Percentiles rank a stretch among this genome's conserved stretches.
Conservation (phyloP, 1,140 invertebrate genomes). For the Argopecten irradians region DNA sequence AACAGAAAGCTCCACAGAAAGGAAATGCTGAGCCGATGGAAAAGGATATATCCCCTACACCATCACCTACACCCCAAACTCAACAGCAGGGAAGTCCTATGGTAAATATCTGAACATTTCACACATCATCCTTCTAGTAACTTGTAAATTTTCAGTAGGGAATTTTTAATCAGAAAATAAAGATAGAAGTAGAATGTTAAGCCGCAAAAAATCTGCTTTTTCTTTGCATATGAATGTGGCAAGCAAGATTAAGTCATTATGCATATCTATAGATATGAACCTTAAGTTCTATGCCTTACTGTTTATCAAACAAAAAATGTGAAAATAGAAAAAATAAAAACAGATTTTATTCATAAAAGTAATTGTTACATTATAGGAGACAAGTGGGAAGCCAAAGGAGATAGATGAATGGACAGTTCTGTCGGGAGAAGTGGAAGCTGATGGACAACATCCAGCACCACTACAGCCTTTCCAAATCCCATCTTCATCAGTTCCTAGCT, state of each 20-base stretch:
- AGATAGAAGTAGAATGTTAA: background rate
- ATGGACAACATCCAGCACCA: background rate
- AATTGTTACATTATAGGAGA: background rate
- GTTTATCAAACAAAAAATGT: no score
- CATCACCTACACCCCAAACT: slow-evolving; percentile 25
- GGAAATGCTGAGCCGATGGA: background rate
- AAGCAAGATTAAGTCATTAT: background rate
- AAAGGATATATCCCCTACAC: background rate
- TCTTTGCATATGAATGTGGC: background rate
- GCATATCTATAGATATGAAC: no score
- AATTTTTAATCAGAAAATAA: background rate
- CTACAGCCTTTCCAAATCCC: background rate
- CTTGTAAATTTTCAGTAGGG: background rate
- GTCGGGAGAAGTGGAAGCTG: background rate
- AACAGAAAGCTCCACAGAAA: slow-evolving; percentile 22
- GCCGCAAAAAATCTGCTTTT: background rate
- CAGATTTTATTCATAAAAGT: background rate
- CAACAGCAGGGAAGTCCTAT: slow-evolving; percentile 2
- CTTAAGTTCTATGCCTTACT: no score
- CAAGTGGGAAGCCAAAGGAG: slow-evolving; percentile 34
- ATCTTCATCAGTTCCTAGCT: background rate
- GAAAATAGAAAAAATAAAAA: no score
- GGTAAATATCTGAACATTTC: background rate
- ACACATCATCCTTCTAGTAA: background rate
- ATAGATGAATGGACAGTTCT: slow-evolving; percentile 47